Percentiles rank a stretch among this genome's conserved stretches.
Conservation (phyloP, 2,888 invertebrate species). For the Chrysina gloriosa region DNA sequence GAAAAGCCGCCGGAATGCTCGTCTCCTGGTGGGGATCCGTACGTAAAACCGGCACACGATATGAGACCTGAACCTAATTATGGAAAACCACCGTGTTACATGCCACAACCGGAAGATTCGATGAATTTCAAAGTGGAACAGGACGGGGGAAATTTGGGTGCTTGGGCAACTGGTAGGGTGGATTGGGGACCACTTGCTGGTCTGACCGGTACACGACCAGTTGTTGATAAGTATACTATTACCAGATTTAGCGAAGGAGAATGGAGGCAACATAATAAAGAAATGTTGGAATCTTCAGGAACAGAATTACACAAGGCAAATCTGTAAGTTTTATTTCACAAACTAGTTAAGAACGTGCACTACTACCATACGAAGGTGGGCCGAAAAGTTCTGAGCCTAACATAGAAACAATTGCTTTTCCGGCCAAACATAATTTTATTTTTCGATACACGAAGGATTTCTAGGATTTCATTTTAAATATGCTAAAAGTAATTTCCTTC, state of each 20-base stretch:
- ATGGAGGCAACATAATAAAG: conserved; percentile 70
- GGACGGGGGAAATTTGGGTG: conserved; percentile 67
- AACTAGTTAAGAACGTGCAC: too few species aligned
- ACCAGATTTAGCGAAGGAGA: conserved; percentile 79
- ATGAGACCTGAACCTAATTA: conserved; percentile 42
- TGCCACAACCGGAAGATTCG: conserved; percentile 70
- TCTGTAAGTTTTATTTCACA: conserved; percentile 52
- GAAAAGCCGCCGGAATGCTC: conserved; percentile 19
- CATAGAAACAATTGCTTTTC: too few species aligned
- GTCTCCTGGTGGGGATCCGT: conserved; percentile 39
- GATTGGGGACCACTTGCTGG: conserved; percentile 79
- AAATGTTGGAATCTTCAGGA: conserved; percentile 58
- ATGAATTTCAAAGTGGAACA: conserved; percentile 57
- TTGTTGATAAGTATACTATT: conserved; percentile 80
- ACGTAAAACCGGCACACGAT: conserved; percentile 28
- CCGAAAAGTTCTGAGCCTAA: too few species aligned
- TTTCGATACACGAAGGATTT: too few species aligned
- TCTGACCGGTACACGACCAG: conserved; percentile 79
- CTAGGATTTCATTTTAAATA: too few species aligned
- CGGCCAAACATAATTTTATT: too few species aligned
- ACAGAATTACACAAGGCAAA: conserved; percentile 58
- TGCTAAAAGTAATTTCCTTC: too few species aligned
- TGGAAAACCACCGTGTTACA: conserved; percentile 65
- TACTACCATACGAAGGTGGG: too few species aligned
- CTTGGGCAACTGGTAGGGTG: conserved; percentile 79